Base-by-base conservation (phyloP, 2,113 vertebrate species). In the Xiphias gladius region DNA sequence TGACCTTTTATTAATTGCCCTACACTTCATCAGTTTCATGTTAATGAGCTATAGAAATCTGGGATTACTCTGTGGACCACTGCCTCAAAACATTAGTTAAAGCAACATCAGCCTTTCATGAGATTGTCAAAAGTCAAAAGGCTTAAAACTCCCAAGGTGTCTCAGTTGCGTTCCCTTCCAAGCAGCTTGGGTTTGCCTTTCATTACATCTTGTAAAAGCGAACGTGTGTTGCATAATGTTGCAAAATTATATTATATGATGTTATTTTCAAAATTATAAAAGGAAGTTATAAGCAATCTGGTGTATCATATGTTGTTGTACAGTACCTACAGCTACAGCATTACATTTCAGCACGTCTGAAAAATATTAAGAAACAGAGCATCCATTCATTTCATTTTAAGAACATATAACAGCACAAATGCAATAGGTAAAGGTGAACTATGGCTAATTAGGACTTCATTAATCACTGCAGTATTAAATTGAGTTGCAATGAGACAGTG, bases 1-100 rank as follows among this genome's bases (percentile, higher is more conserved):
- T 89, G 91, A 94, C 88, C 91, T 93, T 93, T 90, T 14, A 66
- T 85, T 93, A 93, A 93, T 93, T 93, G 89, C 90, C 87, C 86
- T 86, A 88, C 88, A 81, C 78, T 86, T 86, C 82, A 89, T 85
- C 86, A 83, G 84, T 90, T 89, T 80, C 71, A 65, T 85, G 76
- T 67, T 92, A 92, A 93, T 91, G 87, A 93, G 88, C 82, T 76
- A 73, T 24, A 86, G 50, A 70, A 77, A 65, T 71, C 57, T 10
- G 12, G 30, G 35, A 61, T 6, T 14, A 71, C 69, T 83, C 78
- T 30, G 24, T 55, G 80, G 74, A 76, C 66, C 70, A 67, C 58
- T 64, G 55, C 82, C 35, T 37, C 73, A 71, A 66, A 76, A 66
- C 57, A 68, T 72, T 66, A 57, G 57, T 76, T 63, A 73, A 50